Conservation (phyloP, 2,888 invertebrate genomes). For the Spodoptera picta region DNA sequence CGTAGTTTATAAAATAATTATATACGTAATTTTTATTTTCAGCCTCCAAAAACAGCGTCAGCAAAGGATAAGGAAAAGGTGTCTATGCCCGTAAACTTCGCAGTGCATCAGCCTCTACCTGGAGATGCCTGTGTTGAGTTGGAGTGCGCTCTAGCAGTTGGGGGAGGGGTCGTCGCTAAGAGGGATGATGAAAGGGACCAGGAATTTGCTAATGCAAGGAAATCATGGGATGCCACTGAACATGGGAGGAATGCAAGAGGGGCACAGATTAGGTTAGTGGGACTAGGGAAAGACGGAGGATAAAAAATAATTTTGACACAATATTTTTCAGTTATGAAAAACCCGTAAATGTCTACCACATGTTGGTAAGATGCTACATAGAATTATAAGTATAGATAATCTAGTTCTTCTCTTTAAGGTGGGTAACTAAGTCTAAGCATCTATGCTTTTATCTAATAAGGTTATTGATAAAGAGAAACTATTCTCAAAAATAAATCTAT, state of each 20-base stretch:
- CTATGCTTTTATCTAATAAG: too few relatives aligned
- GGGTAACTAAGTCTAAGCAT: too few relatives aligned
- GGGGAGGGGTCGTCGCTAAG: constrained; percentile 65
- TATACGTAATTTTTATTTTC: not conserved
- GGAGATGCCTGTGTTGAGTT: constrained; percentile 78
- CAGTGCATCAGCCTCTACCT: constrained; percentile 58
- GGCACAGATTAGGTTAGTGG: constrained; percentile 70
- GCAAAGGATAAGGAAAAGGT: constrained; percentile 63
- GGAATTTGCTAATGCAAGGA: constrained; percentile 65
- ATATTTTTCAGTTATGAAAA: too few relatives aligned
- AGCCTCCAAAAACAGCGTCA: constrained; percentile 54
- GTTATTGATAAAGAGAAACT: too few relatives aligned
- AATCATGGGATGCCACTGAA: constrained; percentile 71
- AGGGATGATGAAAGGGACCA: constrained; percentile 75
- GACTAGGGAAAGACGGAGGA: not conserved
- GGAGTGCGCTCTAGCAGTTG: constrained; percentile 71
- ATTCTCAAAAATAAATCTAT: too few relatives aligned
- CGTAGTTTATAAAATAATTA: too few relatives aligned
- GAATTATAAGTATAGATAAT: too few relatives aligned
- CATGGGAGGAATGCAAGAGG: constrained; percentile 74
- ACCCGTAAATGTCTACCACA: too few relatives aligned
- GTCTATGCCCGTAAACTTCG: not conserved
- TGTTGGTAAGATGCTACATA: too few relatives aligned
- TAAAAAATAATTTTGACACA: not conserved
- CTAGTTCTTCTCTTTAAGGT: too few relatives aligned